Percentiles rank a stretch among this genome's conserved stretches.
phyloP scores from a whole-genome alignment of 2,888 invertebrate species.

The Stegana nigrithorax region DNA sequence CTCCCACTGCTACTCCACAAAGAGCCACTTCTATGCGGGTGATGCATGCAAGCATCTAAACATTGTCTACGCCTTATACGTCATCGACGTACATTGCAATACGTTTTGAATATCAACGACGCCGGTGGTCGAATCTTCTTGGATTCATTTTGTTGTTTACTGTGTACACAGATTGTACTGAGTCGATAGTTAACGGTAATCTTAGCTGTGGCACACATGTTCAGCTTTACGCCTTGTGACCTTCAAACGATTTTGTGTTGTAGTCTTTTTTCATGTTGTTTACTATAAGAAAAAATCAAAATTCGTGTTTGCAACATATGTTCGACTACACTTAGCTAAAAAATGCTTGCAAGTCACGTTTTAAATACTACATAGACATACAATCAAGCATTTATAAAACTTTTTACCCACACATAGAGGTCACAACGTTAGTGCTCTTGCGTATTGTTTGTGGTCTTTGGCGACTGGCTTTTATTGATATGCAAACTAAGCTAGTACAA shows the following conservation, averaged over 20 bases:
- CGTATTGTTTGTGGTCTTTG: neutral
- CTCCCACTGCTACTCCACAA: too few relatives aligned
- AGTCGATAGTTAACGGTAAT: neutral
- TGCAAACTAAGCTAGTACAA: conserved; percentile 1
- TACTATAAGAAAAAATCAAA: neutral
- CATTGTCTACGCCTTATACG: too few relatives aligned
- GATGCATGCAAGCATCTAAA: too few relatives aligned
- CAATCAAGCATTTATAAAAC: neutral
- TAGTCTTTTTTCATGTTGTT: too few relatives aligned
- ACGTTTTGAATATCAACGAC: too few relatives aligned
- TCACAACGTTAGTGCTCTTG: neutral
- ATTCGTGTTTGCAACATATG: neutral
- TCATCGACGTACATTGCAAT: too few relatives aligned
- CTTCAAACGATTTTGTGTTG: too few relatives aligned
- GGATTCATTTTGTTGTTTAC: too few relatives aligned
- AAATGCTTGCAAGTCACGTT: neutral
- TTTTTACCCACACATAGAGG: neutral
- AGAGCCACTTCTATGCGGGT: too few relatives aligned
- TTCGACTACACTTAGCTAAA: too few relatives aligned
- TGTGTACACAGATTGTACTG: too few relatives aligned
- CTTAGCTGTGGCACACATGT: neutral
- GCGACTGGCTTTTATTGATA: neutral
- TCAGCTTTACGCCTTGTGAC: neutral
- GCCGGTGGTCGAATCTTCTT: neutral
- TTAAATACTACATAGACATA: neutral